Conservation (phyloP, 2,888 invertebrate genomes). For the Adelognathus sp. region DNA sequence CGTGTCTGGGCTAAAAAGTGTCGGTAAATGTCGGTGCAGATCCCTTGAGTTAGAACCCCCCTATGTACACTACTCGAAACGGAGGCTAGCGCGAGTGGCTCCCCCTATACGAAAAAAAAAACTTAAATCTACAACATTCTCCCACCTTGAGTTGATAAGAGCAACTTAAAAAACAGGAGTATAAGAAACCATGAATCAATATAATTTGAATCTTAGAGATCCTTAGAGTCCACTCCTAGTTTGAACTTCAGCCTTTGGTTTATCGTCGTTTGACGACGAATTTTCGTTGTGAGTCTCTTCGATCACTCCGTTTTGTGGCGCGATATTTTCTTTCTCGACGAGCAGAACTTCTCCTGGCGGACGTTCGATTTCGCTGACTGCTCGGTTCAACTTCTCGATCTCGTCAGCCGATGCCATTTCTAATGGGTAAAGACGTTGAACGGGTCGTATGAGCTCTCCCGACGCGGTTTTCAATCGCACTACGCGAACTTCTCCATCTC, state of each 20-base stretch:
- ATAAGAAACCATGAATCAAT: background rate
- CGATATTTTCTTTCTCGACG: background rate
- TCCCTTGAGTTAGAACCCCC: no score
- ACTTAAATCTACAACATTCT: slow-evolving; percentile 5
- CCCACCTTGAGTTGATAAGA: slow-evolving; percentile 27
- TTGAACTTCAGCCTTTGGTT: background rate
- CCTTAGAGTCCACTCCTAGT: background rate
- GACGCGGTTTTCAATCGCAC: slow-evolving; percentile 29
- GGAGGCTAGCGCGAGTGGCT: no score
- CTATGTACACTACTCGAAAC: no score
- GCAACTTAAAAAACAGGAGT: background rate
- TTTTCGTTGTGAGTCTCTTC: background rate
- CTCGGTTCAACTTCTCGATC: background rate
- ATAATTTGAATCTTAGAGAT: background rate
- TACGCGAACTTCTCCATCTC: slow-evolving; percentile 40
- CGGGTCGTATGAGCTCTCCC: slow-evolving; percentile 35
- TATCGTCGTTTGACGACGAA: background rate
- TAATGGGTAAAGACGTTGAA: slow-evolving; percentile 43
- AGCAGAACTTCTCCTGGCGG: background rate
- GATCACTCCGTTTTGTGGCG: no score
- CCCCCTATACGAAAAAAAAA: background rate
- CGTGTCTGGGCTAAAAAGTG: no score
- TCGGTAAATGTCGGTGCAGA: no score
- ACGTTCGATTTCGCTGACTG: background rate
- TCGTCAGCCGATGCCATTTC: slow-evolving; percentile 14